Evolutionary conservation across 2,888 invertebrate genomes (phyloP).

Genomic region (Meteorus cinctellus): DNA sequence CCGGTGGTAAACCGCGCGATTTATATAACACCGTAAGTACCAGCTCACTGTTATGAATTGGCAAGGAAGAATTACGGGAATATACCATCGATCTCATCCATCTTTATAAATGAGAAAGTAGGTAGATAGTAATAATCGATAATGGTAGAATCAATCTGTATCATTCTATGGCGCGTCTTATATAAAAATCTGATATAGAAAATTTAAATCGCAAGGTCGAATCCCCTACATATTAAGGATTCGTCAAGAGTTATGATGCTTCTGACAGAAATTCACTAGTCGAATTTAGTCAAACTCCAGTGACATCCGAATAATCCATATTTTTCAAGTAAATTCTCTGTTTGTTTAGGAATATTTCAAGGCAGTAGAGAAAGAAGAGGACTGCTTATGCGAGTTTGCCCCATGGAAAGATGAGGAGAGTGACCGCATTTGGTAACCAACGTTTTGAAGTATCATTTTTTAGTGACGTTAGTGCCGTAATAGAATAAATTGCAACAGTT

Average conservation of each 20-base stretch:
- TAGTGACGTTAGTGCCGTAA: not conserved
- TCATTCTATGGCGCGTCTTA: not conserved
- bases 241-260: not conserved
- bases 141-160: no score
- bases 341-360: conserved; percentile 15
- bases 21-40: no score
- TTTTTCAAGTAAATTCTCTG: not conserved
- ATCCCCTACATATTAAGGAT: not conserved
- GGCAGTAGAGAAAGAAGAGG: conserved; percentile 1
- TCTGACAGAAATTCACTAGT: not conserved
- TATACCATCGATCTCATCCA: no score
- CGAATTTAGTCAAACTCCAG: not conserved
- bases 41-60: no score
- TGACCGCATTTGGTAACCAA: not conserved
- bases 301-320: not conserved
- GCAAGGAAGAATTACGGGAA: no score
- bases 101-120: no score
- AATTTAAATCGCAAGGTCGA: not conserved
- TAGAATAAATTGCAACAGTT: not conserved
- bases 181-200: not conserved
- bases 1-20: no score
- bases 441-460: not conserved
- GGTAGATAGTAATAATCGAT: no score
- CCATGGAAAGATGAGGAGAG: not conserved
- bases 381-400: not conserved